Percentiles rank a stretch among this genome's conserved stretches.
These are phyloP conservation scores for Melanotaenia duboulayi DNA, from an alignment of 2,113 vertebrate genomes.

Conservation along the genomic window DNA sequence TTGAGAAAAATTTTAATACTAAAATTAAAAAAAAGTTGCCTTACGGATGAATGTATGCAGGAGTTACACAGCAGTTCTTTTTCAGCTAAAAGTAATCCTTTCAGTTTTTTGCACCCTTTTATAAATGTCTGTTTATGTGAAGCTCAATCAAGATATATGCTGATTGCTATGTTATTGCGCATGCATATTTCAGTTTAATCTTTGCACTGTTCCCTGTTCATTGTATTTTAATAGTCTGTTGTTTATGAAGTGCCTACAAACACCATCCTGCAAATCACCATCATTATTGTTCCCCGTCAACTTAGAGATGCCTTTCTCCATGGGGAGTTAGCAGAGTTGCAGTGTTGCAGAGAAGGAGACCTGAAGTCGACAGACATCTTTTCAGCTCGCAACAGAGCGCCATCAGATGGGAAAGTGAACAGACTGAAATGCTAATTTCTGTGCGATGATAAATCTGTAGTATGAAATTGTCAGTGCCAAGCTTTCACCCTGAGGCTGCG, in stretches of 20 bases:
- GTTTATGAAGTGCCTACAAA: conserved; percentile 51
- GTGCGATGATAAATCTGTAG: conserved; percentile 82
- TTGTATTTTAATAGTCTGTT: conserved; percentile 49
- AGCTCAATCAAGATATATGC: neutral
- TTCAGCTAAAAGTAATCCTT: neutral
- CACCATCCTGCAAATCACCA: conserved; percentile 54
- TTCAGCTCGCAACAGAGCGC: conserved; percentile 69
- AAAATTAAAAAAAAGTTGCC: neutral
- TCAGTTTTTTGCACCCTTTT: neutral
- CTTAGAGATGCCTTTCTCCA: conserved; percentile 40
- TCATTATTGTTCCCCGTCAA: conserved; percentile 59
- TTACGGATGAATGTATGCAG: neutral
- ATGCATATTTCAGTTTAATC: neutral
- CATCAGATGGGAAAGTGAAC: conserved; percentile 77
- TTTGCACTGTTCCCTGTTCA: neutral
- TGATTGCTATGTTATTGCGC: conserved; percentile 3
- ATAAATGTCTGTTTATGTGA: conserved; percentile 4
- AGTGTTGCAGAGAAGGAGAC: conserved; percentile 46
- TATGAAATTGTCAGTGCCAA: conserved; percentile 82
- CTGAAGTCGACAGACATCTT: conserved; percentile 60
- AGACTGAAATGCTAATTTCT: conserved; percentile 84
- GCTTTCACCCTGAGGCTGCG: conserved; percentile 78
- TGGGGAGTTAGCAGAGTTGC: conserved; percentile 56
- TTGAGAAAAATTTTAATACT: neutral
- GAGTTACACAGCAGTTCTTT: neutral